These are phyloP conservation scores for Danaus chrysippus DNA, from an alignment of 2,888 invertebrate genomes.

Conservation along the genomic window DNA sequence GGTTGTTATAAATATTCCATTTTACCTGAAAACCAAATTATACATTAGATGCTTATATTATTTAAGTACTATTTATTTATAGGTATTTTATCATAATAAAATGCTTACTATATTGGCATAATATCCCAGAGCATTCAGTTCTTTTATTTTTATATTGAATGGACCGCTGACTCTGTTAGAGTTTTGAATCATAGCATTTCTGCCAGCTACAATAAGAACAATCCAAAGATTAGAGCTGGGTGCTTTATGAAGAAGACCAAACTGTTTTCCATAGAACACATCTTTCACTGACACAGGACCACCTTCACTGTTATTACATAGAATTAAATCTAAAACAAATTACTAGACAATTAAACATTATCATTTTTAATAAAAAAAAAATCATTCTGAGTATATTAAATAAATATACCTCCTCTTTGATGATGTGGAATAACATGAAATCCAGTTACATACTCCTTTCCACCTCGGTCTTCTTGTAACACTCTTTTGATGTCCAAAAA, in stretches of 20 bases:
- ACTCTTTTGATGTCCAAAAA: conserved; percentile 78
- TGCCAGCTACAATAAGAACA: conserved; percentile 79
- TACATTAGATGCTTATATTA: conserved; percentile 4
- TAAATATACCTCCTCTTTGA: conserved; percentile 75
- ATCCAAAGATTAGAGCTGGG: conserved; percentile 71
- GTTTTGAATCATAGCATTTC: conserved; percentile 79
- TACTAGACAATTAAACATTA: not conserved
- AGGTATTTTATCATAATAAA: conserved; percentile 4
- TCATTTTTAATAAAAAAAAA: conserved; percentile 1
- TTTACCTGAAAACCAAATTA: conserved; percentile 65
- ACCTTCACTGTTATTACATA: conserved; percentile 77
- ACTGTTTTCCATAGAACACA: conserved; percentile 67
- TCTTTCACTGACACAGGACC: conserved; percentile 67
- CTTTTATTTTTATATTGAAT: conserved; percentile 80
- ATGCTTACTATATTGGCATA: conserved; percentile 74
- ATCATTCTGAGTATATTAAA: conserved; percentile 9
- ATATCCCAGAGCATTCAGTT: conserved; percentile 81
- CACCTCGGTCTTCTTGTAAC: conserved; percentile 68
- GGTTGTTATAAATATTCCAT: conserved; percentile 67
- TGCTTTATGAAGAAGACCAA: conserved; percentile 61
- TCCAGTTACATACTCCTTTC: conserved; percentile 63
- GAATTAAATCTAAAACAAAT: conserved; percentile 74
- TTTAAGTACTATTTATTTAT: not conserved
- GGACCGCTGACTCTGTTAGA: conserved; percentile 76
- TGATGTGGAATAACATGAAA: conserved; percentile 85